Percentiles rank a stretch among this genome's conserved stretches.
Evolutionary conservation across 2,888 invertebrate species (phyloP).

Genomic region (Drosophila putrida): DNA sequence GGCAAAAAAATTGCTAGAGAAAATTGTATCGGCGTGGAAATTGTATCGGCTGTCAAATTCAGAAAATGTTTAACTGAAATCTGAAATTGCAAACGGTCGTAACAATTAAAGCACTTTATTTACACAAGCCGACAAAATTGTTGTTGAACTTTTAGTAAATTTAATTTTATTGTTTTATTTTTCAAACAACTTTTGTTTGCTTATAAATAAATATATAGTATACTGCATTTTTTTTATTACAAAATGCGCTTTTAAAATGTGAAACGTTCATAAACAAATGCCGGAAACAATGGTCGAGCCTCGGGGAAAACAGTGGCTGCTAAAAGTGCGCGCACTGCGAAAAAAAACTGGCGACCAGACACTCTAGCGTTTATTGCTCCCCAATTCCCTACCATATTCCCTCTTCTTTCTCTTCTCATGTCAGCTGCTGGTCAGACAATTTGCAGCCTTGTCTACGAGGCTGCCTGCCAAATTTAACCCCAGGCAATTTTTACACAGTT

Average conservation of each 20-base stretch:
- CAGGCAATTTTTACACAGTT: constrained; percentile 69
- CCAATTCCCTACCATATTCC: not conserved
- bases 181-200: constrained; percentile 1
- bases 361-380: constrained; percentile 76
- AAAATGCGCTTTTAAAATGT: constrained; percentile 33
- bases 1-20: not conserved
- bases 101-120: constrained; percentile 50
- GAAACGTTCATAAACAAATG: constrained; percentile 56
- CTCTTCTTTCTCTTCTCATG: not conserved
- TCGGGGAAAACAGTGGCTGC: constrained; percentile 55
- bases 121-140: constrained; percentile 23
- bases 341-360: constrained; percentile 52
- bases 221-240: constrained; percentile 23
- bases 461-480: constrained; percentile 77
- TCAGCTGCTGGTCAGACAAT: constrained; percentile 69
- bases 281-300: constrained; percentile 53
- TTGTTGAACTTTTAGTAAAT: not conserved
- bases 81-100: constrained; percentile 11
- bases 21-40: constrained; percentile 18
- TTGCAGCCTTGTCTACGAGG: constrained; percentile 69
- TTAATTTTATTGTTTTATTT: not conserved
- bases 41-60: constrained; percentile 34
- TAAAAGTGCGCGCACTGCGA: constrained; percentile 42
- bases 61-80: constrained; percentile 9
- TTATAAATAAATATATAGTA: constrained; percentile 10